Base-by-base conservation (phyloP, 2,113 vertebrate species). In the Falco punctatus region DNA sequence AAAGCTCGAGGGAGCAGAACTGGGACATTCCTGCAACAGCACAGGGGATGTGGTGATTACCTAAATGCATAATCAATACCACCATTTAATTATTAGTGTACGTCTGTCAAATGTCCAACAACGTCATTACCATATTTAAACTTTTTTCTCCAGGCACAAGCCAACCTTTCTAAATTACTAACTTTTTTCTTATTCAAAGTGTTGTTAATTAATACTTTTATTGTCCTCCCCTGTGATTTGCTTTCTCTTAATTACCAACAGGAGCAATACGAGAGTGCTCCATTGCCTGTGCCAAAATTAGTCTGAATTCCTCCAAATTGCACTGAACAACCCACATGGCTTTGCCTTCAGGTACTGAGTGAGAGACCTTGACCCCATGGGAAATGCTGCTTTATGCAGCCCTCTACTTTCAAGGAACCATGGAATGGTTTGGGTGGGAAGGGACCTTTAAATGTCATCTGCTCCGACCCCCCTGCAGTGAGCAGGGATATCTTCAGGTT, bases 161-260 rank as follows among this genome's bases (percentile, higher is more conserved):
- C 26, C 57, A 92, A 85, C 52, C 65, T 87, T 96, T 96, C 61
- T n/a, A 64, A 95, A 91, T 86, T 58, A 83, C 69, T 86, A 85
- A 96, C 44, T 85, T 96, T 96, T 91, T 90, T 79, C 77, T 86
- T 86, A 35, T 33, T 91, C n/a, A 81, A 94, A 94, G 16, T 84
- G 49, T 94, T 95, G 80, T 93, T 96, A 95, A 95, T 97, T 97
- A 95, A 93, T 94, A 92, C 57, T 74, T 96, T 89, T 95, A 92
- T 81, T 93, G 82, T 88, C 73, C 38, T 95, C 94, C 77, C 95
- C 40, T 65, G 91, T 65, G 94, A 86, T 89, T 88, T 94, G 46
- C 83, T 88, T 96, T 91, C 62, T 88, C 52, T 96, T 96, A 97
- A 96, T 97, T 95, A 96, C 82, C 80, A 96, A 97, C 83, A 97